Evolutionary conservation across 2,888 invertebrate genomes (phyloP).

Genomic region (Macroteleia sp.): DNA sequence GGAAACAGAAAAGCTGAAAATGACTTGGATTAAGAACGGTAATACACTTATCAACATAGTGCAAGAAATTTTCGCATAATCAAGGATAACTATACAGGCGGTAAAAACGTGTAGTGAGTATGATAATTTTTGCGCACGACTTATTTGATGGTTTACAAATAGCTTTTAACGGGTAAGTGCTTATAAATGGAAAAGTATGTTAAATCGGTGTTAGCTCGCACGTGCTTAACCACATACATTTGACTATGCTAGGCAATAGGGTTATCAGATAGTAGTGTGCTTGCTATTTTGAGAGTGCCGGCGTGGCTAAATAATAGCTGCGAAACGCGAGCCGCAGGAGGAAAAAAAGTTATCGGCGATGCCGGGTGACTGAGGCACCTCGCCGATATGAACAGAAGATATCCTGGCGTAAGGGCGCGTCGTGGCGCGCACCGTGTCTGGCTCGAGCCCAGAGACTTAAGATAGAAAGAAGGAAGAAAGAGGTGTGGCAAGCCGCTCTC

Average conservation of each 20-base stretch:
- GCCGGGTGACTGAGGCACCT: conserved; percentile 23
- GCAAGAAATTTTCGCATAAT: too few species aligned
- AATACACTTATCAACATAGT: too few species aligned
- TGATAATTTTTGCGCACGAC: conserved; percentile 1
- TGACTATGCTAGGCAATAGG: conserved; percentile 51
- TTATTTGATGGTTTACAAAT: not conserved
- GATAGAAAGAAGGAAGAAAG: conserved; percentile 79
- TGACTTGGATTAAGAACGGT: too few species aligned
- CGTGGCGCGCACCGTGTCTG: too few species aligned
- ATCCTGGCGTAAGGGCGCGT: conserved; percentile 72
- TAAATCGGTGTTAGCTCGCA: conserved; percentile 11
- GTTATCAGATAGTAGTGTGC: conserved; percentile 42
- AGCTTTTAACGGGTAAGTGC: not conserved
- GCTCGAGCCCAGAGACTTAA: conserved; percentile 61
- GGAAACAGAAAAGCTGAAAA: too few species aligned
- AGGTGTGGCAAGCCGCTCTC: conserved; percentile 79
- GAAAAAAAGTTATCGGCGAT: conserved; percentile 19
- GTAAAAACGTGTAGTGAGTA: not conserved
- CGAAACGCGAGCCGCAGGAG: conserved; percentile 50
- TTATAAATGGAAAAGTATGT: not conserved
- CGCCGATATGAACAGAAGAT: conserved; percentile 56
- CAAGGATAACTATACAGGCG: not conserved
- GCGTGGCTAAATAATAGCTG: conserved; percentile 52
- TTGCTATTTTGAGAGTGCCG: conserved; percentile 13
- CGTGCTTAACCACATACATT: conserved; percentile 50